Conservation (phyloP, 1,140 invertebrate species). For the Coenobita brevimanus region DNA sequence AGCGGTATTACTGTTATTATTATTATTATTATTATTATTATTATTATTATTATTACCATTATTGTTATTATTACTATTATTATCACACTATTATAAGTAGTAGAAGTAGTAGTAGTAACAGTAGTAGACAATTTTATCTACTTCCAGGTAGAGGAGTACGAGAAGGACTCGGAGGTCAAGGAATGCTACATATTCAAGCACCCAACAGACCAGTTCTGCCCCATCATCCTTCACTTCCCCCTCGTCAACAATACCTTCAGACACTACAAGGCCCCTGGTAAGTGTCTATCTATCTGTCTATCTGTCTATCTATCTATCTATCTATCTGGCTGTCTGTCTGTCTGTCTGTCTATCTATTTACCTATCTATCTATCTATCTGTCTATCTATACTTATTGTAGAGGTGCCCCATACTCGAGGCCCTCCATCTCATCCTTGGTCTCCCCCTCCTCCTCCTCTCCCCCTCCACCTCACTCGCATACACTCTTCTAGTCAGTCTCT, state of each 20-base stretch:
- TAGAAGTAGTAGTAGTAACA: too few species aligned
- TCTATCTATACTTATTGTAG: neutral
- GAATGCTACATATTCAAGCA: conserved; percentile 76
- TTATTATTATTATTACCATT: too few species aligned
- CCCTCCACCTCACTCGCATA: too few species aligned
- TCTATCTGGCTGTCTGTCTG: too few species aligned
- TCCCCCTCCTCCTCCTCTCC: neutral
- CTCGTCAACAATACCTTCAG: conserved; percentile 75
- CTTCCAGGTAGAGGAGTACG: conserved; percentile 60
- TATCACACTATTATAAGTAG: too few species aligned
- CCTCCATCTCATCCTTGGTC: too few species aligned
- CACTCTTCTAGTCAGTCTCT: too few species aligned
- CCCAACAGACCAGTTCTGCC: conserved; percentile 74
- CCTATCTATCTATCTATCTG: neutral
- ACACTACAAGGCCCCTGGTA: conserved; percentile 74
- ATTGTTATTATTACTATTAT: too few species aligned
- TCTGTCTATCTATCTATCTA: neutral
- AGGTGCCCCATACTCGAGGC: neutral
- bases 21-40: too few species aligned
- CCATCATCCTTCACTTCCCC: conserved; percentile 75
- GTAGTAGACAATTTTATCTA: too few species aligned
- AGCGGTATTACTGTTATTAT: too few species aligned
- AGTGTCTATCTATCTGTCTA: conserved; percentile 8
- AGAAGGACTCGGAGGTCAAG: conserved; percentile 72
- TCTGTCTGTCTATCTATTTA: neutral